These are phyloP conservation scores for Alligator sinensis DNA, from an alignment of 2,113 vertebrate species.

Conservation along the genomic window DNA sequence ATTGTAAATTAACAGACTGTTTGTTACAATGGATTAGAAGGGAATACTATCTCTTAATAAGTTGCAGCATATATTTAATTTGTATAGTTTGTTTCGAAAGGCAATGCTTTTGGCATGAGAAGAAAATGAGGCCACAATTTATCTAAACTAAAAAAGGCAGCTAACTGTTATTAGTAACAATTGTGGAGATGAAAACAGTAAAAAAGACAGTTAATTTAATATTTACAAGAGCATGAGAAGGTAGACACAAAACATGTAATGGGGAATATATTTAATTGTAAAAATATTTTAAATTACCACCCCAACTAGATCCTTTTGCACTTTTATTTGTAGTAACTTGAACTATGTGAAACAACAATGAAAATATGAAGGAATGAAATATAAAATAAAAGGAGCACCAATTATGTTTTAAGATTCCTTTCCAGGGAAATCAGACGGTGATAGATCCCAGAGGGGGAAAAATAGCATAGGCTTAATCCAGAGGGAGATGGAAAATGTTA, in stretches of 20 bases:
- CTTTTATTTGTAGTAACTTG: background rate
- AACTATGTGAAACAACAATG: background rate
- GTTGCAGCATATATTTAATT: conserved; percentile 2
- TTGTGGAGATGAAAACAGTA: conserved; percentile 26
- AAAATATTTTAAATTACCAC: background rate
- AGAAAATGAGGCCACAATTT: conserved; percentile 25
- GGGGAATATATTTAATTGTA: background rate
- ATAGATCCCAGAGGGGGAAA: background rate
- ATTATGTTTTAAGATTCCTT: background rate
- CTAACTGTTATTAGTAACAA: conserved; percentile 51
- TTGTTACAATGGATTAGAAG: background rate
- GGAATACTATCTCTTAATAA: background rate
- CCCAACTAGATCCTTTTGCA: background rate
- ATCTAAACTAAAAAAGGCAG: conserved; percentile 52
- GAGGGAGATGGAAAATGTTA: background rate
- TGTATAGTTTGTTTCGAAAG: conserved; percentile 31
- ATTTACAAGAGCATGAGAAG: conserved; percentile 17
- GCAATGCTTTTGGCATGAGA: background rate
- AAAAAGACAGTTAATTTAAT: background rate
- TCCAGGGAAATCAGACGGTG: background rate
- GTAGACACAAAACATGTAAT: background rate
- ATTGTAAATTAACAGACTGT: background rate
- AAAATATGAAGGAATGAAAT: background rate
- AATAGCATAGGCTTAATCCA: background rate
- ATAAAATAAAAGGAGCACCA: background rate